Conservation (phyloP, 2,797 vertebrate genomes). For the Taenioides sp. region DNA sequence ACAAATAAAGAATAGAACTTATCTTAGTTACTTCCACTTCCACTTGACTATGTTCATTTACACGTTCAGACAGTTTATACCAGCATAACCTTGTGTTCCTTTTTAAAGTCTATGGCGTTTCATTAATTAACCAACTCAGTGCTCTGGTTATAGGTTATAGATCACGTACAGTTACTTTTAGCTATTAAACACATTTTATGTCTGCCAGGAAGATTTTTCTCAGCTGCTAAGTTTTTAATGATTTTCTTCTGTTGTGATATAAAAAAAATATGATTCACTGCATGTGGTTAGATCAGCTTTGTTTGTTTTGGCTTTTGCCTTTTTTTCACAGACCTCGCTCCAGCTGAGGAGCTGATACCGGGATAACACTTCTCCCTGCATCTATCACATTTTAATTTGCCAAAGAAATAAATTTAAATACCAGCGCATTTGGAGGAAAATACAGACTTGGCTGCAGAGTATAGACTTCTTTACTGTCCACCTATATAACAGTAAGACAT, state of each 20-base stretch:
- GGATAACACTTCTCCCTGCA: slow-evolving; percentile 49
- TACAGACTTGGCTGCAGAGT: slow-evolving; percentile 27
- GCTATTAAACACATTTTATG: background rate
- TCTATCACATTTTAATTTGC: slow-evolving; percentile 40
- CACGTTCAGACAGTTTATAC: background rate
- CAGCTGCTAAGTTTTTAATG: background rate
- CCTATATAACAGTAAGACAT: slow-evolving; percentile 10
- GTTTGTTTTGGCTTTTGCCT: slow-evolving; percentile 12
- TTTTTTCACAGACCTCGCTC: slow-evolving; percentile 31
- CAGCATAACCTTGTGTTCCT: background rate
- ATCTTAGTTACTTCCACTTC: too few species aligned
- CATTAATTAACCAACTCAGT: background rate
- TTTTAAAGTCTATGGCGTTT: background rate
- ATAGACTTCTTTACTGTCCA: slow-evolving; percentile 7
- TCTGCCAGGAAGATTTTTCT: background rate
- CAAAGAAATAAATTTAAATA: slow-evolving; percentile 57
- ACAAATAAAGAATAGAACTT: too few species aligned
- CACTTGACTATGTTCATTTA: too few species aligned
- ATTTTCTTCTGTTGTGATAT: too few species aligned
- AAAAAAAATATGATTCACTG: background rate
- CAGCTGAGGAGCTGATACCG: slow-evolving; percentile 33
- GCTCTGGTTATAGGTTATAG: background rate
- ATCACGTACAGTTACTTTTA: background rate
- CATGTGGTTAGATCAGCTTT: slow-evolving; percentile 19
- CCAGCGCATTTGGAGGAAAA: slow-evolving; percentile 30